phyloP scores from a whole-genome alignment of 2,113 vertebrate species.

The rabbit (Oryctolagus cuniculus) region DNA sequence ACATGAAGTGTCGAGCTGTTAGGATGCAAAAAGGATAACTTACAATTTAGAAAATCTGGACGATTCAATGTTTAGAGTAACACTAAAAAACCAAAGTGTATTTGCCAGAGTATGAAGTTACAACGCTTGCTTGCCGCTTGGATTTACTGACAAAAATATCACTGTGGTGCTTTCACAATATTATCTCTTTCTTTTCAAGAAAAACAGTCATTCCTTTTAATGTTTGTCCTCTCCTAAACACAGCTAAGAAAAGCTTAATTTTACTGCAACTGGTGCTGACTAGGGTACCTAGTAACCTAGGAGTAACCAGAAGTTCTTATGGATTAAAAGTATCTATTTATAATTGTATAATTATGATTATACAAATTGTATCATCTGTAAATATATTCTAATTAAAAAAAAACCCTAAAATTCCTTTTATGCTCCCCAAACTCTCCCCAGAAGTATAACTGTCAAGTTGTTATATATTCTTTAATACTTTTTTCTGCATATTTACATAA shows the following conservation, averaged over 20 bases:
- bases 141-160: slow-evolving; percentile 6
- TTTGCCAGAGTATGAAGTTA: neutral
- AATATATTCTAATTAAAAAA: neutral
- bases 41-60: slow-evolving; percentile 35
- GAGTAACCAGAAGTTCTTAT: neutral
- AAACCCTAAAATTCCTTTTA: neutral
- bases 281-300: slow-evolving; percentile 7
- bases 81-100: neutral
- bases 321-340: slow-evolving; percentile 52
- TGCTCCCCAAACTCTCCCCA: neutral
- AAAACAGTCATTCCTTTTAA: neutral
- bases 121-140: neutral
- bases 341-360: neutral
- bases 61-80: slow-evolving; percentile 35
- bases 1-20: slow-evolving; percentile 96
- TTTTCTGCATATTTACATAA: neutral
- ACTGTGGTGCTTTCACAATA: slow-evolving; percentile 1
- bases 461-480: neutral
- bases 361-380: neutral
- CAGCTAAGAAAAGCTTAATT: slow-evolving; percentile 38
- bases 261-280: neutral
- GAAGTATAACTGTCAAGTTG: neutral
- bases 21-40: slow-evolving; percentile 24
- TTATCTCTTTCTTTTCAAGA: slow-evolving; percentile 24
- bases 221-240: slow-evolving; percentile 14